These are phyloP conservation scores for Acleris sparsana DNA, from an alignment of 2,888 invertebrate species.

Conservation along the genomic window DNA sequence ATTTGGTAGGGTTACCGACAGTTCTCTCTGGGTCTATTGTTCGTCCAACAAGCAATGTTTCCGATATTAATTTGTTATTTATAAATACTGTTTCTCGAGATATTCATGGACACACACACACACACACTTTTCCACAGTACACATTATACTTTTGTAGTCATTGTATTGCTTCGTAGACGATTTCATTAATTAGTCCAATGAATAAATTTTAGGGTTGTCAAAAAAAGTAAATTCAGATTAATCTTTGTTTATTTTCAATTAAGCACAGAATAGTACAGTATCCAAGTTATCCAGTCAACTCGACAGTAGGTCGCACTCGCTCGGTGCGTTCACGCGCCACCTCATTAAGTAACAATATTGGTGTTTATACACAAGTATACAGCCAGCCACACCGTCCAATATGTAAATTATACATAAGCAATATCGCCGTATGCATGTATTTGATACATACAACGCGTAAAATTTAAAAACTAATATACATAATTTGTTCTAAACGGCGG, in stretches of 20 bases:
- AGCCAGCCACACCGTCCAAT: slow-evolving; percentile 49
- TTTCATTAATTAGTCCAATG: too few species aligned
- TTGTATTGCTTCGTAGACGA: too few species aligned
- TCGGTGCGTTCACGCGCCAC: slow-evolving; percentile 56
- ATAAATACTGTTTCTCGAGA: too few species aligned
- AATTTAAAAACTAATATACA: slow-evolving; percentile 55
- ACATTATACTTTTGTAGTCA: too few species aligned
- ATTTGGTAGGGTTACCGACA: too few species aligned
- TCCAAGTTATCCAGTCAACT: slow-evolving; percentile 74
- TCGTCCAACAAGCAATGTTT: too few species aligned
- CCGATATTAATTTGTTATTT: too few species aligned
- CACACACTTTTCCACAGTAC: too few species aligned
- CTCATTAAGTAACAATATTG: slow-evolving; percentile 53
- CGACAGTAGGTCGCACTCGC: slow-evolving; percentile 64
- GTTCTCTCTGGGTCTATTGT: too few species aligned
- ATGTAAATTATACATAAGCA: slow-evolving; percentile 42
- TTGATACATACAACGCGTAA: slow-evolving; percentile 39
- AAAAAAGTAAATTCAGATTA: slow-evolving; percentile 61
- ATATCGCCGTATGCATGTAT: slow-evolving; percentile 34
- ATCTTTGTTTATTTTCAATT: slow-evolving; percentile 81
- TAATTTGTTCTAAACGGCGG: slow-evolving; percentile 66
- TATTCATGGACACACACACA: too few species aligned
- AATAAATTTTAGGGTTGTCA: neutral
- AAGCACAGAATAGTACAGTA: slow-evolving; percentile 83
- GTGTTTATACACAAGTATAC: slow-evolving; percentile 51